Base-by-base conservation (phyloP, 2,888 invertebrate genomes). In the Thymelicus sylvestris region DNA sequence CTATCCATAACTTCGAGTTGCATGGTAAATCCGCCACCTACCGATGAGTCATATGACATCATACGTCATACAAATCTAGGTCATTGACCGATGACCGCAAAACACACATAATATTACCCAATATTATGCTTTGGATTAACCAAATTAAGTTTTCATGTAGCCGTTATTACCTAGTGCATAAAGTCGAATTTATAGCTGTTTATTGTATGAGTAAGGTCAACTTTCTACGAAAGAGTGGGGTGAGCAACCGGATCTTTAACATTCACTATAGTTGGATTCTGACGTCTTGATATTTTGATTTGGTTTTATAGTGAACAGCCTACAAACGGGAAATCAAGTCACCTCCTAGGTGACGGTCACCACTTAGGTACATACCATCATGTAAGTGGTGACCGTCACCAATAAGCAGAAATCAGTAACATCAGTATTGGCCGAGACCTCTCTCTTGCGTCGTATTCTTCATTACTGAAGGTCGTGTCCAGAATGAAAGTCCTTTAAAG, bases 21-120 rank as follows among this genome's bases (percentile, higher is more conserved):
- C 44, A 44, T 44, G 10, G 8, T 4, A 41, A 41, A 41, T 10
- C 12, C 10, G 12, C 12, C 12, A 12, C 8, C 1, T 50, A 55
- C 5, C 73, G 65, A 50, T 67, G 66, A 65, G 50, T 68, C 69
- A 72, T 57, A 67, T 66, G 59, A 70, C 67, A 66, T 74, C 74
- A 73, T 65, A 73, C 48, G 59, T 61, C 19, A 60, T 48, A 65
- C 4, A 61, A 71, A 74, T 80, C 76, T 76, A 74, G 62, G 68
- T 62, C 47, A 68, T 79, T 80, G 83, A 81, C 86, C 83, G 86
- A 84, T 90, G 86, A 90, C 91, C 91, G 86, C 86, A 81, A 88
- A 84, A 91, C 88, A 87, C 39, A 67, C 47, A 68, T 63, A 77
- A 73, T 73, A 78, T 87, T 88, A 87, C 82, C 79, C 79, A 88